Evolutionary conservation across 1,140 invertebrate genomes (phyloP).

Genomic region (Lysiphlebus fabarum): DNA sequence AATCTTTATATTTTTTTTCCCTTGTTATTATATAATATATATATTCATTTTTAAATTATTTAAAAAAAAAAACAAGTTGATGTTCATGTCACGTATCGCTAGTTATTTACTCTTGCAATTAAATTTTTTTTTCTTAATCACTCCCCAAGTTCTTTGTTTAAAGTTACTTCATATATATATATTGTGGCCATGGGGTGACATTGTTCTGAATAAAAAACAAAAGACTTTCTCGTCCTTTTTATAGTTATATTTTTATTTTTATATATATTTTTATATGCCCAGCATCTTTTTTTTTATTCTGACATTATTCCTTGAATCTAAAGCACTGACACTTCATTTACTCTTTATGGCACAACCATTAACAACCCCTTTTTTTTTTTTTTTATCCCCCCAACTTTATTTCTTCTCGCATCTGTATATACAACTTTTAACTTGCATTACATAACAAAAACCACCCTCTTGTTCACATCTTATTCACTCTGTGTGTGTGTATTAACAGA

Average conservation of each 20-base stretch:
- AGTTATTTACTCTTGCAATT: conserved; percentile 29
- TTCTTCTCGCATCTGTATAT: too few species aligned
- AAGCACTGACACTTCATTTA: conserved; percentile 20
- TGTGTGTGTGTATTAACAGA: too few species aligned
- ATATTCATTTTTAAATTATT: too few species aligned
- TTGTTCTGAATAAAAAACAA: conserved; percentile 15
- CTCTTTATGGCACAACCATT: conserved; percentile 22
- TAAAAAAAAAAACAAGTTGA: background rate
- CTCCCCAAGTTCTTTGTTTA: conserved; percentile 24
- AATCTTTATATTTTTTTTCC: too few species aligned
- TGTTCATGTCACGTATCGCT: conserved; percentile 27
- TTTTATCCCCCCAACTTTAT: background rate
- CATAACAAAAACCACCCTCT: too few species aligned
- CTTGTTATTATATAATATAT: too few species aligned
- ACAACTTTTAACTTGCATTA: too few species aligned
- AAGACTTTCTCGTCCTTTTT: conserved; percentile 5
- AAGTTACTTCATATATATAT: background rate
- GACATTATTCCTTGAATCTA: conserved; percentile 12
- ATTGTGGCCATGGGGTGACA: conserved; percentile 2
- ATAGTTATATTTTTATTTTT: too few species aligned
- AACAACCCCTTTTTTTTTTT: conserved; percentile 11
- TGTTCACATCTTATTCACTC: too few species aligned
- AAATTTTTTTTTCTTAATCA: conserved; percentile 29
- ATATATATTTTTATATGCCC: background rate
- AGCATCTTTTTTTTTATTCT: background rate